Evolutionary conservation across 2,888 invertebrate species (phyloP).

Genomic region (Dastarcus helophoroides): DNA sequence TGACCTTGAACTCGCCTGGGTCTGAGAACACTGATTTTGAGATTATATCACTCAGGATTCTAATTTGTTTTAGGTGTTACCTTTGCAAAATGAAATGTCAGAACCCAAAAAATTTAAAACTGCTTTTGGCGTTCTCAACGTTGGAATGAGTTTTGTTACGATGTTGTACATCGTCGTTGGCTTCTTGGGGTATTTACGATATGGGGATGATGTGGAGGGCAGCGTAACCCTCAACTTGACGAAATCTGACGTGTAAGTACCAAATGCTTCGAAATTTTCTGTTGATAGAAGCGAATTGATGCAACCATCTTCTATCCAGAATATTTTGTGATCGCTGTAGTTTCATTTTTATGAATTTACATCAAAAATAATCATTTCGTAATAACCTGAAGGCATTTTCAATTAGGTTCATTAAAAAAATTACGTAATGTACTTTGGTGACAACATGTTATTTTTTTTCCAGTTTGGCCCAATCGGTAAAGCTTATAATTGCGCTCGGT

Average conservation of each 20-base stretch:
- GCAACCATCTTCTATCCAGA: too few relatives aligned
- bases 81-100: constrained; percentile 86
- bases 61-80: constrained; percentile 81
- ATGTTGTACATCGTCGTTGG: constrained; percentile 70
- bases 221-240: constrained; percentile 84
- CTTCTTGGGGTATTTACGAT: constrained; percentile 78
- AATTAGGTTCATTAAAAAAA: too few relatives aligned
- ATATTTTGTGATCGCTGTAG: too few relatives aligned
- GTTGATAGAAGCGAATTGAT: too few relatives aligned
- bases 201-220: constrained; percentile 69
- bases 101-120: constrained; percentile 66
- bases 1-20: too few relatives aligned
- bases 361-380: too few relatives aligned
- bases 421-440: too few relatives aligned
- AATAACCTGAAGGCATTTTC: not conserved
- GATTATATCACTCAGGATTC: too few relatives aligned
- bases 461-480: constrained; percentile 72
- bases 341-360: too few relatives aligned
- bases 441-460: constrained; percentile 20
- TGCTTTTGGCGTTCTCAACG: constrained; percentile 74
- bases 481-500: constrained; percentile 72
- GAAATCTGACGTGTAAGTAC: constrained; percentile 27
- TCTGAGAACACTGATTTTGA: too few relatives aligned
- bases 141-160: constrained; percentile 76
- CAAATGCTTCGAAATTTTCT: not conserved